Conservation (phyloP, 2,113 vertebrate genomes). For the Rhodinocichla rosea region DNA sequence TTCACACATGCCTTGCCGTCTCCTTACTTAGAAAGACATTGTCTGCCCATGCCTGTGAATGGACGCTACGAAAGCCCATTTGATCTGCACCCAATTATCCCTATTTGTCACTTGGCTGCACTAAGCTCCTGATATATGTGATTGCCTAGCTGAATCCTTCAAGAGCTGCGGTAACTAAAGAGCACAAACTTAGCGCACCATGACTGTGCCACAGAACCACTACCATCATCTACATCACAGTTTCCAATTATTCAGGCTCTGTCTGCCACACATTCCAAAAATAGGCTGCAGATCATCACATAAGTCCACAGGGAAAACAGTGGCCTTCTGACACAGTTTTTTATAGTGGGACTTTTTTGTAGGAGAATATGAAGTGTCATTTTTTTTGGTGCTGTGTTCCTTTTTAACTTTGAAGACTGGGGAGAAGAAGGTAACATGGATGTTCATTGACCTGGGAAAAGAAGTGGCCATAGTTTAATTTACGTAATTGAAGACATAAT, state of each 20-base stretch:
- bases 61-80: constrained; percentile 4
- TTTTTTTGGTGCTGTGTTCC: not conserved
- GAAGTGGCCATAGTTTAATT: not conserved
- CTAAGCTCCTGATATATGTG: constrained; percentile 69
- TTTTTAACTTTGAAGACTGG: not conserved
- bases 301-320: not conserved
- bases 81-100: constrained; percentile 66
- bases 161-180: constrained; percentile 24
- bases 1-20: constrained; percentile 67
- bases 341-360: not conserved
- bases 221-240: not conserved
- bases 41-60: constrained; percentile 42
- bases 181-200: not conserved
- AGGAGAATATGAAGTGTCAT: not conserved
- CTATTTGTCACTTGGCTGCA: constrained; percentile 72
- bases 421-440: not conserved
- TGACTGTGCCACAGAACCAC: not conserved
- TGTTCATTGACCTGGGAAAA: not conserved
- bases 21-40: constrained; percentile 51
- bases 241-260: constrained; percentile 19
- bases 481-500: not conserved
- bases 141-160: constrained; percentile 69
- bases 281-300: not conserved
- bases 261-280: constrained; percentile 14
- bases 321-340: not conserved